phyloP scores from a whole-genome alignment of 2,113 vertebrate genomes.

The Charadrius vociferus region DNA sequence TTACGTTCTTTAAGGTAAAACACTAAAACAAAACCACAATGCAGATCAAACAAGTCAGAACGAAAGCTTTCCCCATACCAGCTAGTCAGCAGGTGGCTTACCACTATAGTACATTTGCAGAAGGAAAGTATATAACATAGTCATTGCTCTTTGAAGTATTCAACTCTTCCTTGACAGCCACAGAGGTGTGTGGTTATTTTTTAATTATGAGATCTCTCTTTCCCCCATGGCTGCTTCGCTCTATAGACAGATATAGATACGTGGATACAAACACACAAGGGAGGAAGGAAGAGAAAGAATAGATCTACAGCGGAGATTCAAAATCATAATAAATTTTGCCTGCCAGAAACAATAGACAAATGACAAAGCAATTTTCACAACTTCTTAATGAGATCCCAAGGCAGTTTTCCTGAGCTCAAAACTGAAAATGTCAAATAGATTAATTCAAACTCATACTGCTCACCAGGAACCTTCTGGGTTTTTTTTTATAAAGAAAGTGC shows the following conservation, averaged over 20 bases:
- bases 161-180: background rate
- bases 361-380: constrained; percentile 67
- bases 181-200: background rate
- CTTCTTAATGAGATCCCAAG: constrained; percentile 72
- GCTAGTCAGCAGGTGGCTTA: background rate
- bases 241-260: background rate
- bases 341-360: constrained; percentile 64
- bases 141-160: background rate
- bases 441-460: constrained; percentile 46
- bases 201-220: background rate
- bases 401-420: constrained; percentile 47
- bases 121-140: background rate
- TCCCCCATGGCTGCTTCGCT: background rate
- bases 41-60: background rate
- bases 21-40: background rate
- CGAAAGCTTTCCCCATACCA: background rate
- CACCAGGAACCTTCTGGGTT: background rate
- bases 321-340: constrained; percentile 42
- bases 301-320: constrained; percentile 19
- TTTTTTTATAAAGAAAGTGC: background rate
- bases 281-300: background rate
- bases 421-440: constrained; percentile 46
- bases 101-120: background rate
- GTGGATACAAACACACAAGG: background rate
- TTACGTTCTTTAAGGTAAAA: background rate